These are phyloP conservation scores for Halocynthia aurantium DNA, from an alignment of 23 tunicate species.

Conservation along the genomic window DNA sequence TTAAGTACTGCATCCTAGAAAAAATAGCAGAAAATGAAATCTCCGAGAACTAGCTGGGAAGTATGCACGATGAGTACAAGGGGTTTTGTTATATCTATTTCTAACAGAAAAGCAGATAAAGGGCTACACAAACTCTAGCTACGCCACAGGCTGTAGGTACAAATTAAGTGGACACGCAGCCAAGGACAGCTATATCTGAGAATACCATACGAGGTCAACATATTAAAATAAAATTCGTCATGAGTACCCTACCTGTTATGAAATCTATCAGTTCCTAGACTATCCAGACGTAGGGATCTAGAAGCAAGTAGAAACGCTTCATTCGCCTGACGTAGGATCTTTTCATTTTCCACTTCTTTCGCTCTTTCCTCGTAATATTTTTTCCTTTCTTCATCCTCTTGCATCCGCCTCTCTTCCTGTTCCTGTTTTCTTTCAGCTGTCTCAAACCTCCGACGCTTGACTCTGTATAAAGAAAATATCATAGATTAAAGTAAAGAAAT, in stretches of 20 bases:
- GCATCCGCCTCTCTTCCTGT: slow-evolving; percentile 38
- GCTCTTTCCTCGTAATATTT: slow-evolving; percentile 32
- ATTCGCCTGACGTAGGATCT: slow-evolving; percentile 17
- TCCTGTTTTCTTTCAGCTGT: slow-evolving; percentile 36
- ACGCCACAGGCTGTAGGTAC: too few species aligned
- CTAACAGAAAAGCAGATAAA: too few species aligned
- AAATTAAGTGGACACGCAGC: too few species aligned
- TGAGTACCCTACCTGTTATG: slow-evolving; percentile 62
- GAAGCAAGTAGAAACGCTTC: slow-evolving; percentile 37
- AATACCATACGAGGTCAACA: background rate
- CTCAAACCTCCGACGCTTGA: slow-evolving; percentile 42
- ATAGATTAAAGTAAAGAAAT: background rate
- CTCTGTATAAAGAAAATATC: slow-evolving; percentile 18
- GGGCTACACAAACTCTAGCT: too few species aligned
- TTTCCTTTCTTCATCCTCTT: slow-evolving; percentile 37
- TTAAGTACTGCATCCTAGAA: too few species aligned
- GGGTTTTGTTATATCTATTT: too few species aligned
- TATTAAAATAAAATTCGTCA: background rate
- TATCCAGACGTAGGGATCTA: slow-evolving; percentile 25
- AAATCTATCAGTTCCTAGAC: slow-evolving; percentile 76
- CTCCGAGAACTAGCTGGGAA: too few species aligned
- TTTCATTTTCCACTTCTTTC: slow-evolving; percentile 34
- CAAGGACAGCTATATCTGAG: too few species aligned
- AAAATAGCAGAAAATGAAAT: too few species aligned
- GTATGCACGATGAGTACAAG: too few species aligned